Evolutionary conservation across 2,888 invertebrate species (phyloP), one percentile per base, ranked within the genome.

Genomic region (Cryptus armator): DNA sequence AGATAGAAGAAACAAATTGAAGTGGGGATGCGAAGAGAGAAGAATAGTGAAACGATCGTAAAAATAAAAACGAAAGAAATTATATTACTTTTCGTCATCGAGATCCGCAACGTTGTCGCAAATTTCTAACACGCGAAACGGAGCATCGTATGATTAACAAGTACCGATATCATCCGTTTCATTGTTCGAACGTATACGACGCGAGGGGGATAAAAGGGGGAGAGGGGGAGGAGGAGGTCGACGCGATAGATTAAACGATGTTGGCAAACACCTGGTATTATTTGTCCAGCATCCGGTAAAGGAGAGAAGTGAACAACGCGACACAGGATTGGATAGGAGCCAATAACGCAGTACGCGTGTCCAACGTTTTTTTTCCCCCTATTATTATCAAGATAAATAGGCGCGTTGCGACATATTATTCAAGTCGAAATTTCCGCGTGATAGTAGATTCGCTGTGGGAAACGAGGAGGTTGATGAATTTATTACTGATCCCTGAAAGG

Each of bases 201-300:
- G 19, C 56, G 24, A 56, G 16, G 53, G 24, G 24, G 24, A 24
- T 24, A 2, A 24, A 24, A 24, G 24, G 24, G 24, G 24, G 2
- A 3, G 24, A 24, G 3, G 24, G 24, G 24, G 19, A 19, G 24
- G 24, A 3, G 89, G 88, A 89, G 88, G 85, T 86, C 87, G 87
- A 86, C 86, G 83, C 81, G 80, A 77, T 84, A 89, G 88, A 89
- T 90, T 89, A 89, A 90, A 86, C 88, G 88, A 88, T 87, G 88
- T 88, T 88, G 88, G 89, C 90, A 89, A 90, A 90, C 89, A 89
- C 89, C 88, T 88, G 87, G 85, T 68, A 88, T 88, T 87, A 87
- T 89, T 89, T 87, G 86, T 88, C 82, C 83, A 72, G 74, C 43
- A 53, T 46, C 53, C 51, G 53, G 44, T 24, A 24, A 32, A n/a